phyloP scores from a whole-genome alignment of 2,888 invertebrate species.

The Geophilus truncorum region DNA sequence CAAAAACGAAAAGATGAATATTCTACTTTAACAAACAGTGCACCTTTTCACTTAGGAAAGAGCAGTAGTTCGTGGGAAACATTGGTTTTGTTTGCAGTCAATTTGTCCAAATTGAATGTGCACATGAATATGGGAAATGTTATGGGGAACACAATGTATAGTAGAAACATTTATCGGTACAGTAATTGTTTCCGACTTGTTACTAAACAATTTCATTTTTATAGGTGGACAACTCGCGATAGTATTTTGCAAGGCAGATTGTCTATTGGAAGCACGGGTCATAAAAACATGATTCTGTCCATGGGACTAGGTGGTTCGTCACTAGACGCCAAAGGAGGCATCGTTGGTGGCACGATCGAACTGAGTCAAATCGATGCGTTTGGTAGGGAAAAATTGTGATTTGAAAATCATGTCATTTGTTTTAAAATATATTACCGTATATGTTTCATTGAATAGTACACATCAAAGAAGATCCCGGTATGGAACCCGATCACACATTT shows the following conservation, averaged over 20 bases:
- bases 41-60: not conserved
- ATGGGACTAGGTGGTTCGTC: constrained; percentile 83
- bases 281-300: constrained; percentile 85
- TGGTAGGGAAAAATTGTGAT: constrained; percentile 30
- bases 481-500: constrained; percentile 81
- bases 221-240: constrained; percentile 83
- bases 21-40: not conserved
- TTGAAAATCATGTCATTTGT: constrained; percentile 46
- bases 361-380: constrained; percentile 82
- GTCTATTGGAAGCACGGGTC: constrained; percentile 88
- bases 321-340: constrained; percentile 93
- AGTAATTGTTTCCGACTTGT: too few species aligned
- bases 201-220: too few species aligned
- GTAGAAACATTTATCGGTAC: too few species aligned
- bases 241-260: constrained; percentile 86
- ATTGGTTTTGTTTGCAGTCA: constrained; percentile 88
- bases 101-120: constrained; percentile 91
- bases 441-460: constrained; percentile 63
- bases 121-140: constrained; percentile 99
- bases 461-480: constrained; percentile 81
- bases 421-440: too few species aligned
- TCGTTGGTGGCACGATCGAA: constrained; percentile 93
- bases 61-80: constrained; percentile 79
- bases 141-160: constrained; percentile 91
- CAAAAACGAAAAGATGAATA: not conserved